Base-by-base conservation (phyloP, 2,797 vertebrate species). In the Scarus forsteni region DNA sequence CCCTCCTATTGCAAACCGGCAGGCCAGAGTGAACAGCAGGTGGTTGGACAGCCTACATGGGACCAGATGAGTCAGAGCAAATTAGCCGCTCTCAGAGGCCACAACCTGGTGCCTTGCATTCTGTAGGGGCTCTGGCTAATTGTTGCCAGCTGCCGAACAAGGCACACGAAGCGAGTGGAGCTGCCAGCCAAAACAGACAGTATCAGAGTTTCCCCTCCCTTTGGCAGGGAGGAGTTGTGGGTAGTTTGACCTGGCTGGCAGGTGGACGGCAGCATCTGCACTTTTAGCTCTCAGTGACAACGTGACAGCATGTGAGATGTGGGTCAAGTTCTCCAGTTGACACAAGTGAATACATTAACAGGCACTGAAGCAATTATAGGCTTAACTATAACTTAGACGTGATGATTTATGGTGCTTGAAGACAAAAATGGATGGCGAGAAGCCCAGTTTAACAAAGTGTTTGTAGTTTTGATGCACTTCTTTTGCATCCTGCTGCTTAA, bases 231-330 rank as follows among this genome's bases (percentile, higher is more conserved):
- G 65, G 44, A 38, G n/a, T 14, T 63, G 48, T 39, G 79, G 85
- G 75, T 84, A 83, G 89, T 66, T 61, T 90, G 88, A 85, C 75
- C 84, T 70, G 75, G 70, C 77, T 89, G 85, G 79, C 80, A 89
- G 79, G 70, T 80, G 71, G 57, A 51, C 67, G 39, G 61, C 72
- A 73, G 84, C 77, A 85, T 84, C 76, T 88, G 86, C 85, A 83
- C 77, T 75, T 89, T 83, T 48, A 70, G 53, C 58, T 43, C 85
- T 82, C 74, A 55, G 75, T 86, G 62, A 87, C 88, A 84, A 76
- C 75, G 40, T 80, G 84, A 68, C 74, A 75, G 68, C 73, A 59
- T 68, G 76, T 61, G 58, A 73, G 73, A 85, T 82, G 66, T 85
- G 70, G 85, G 77, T 87, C 76, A 39, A 61, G 79, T 86, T 89